Evolutionary conservation across 1,140 invertebrate species (phyloP).

Genomic region (Linepithema humile): DNA sequence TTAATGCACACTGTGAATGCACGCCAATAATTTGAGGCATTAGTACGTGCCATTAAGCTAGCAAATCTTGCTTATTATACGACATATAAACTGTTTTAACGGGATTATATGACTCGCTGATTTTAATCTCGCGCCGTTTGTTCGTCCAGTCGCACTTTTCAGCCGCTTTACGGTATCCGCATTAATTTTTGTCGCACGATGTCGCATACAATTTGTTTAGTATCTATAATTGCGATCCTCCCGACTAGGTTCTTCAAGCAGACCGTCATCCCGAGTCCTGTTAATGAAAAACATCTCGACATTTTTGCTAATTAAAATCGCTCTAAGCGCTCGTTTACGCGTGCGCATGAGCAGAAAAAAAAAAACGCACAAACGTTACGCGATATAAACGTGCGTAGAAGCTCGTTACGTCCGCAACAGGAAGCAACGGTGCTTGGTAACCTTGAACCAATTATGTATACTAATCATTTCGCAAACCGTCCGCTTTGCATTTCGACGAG

Average conservation of each 20-base stretch:
- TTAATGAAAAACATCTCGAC: neutral
- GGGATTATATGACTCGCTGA: constrained; percentile 26
- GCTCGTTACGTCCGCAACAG: neutral
- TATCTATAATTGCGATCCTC: neutral
- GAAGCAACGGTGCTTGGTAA: constrained; percentile 67
- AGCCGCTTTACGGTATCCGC: neutral
- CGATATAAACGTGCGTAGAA: neutral
- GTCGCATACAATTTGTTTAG: neutral
- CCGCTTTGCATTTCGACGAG: constrained; percentile 57
- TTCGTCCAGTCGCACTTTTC: neutral
- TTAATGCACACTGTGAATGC: neutral
- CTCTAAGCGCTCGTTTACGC: neutral
- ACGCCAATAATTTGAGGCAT: neutral
- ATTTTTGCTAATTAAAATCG: constrained; percentile 16
- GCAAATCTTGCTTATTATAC: neutral
- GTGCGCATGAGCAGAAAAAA: constrained; percentile 11
- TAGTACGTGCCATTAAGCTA: neutral
- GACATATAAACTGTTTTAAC: constrained; percentile 29
- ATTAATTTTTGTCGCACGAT: neutral
- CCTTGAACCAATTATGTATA: constrained; percentile 73
- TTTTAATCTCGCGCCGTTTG: constrained; percentile 12
- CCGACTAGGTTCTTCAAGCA: neutral
- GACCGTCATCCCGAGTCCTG: neutral
- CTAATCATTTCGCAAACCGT: constrained; percentile 63
- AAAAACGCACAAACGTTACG: constrained; percentile 9